Evolutionary conservation across 1,140 invertebrate genomes (phyloP), one percentile per base, ranked within the genome.

Genomic region (Drepana arcuata): DNA sequence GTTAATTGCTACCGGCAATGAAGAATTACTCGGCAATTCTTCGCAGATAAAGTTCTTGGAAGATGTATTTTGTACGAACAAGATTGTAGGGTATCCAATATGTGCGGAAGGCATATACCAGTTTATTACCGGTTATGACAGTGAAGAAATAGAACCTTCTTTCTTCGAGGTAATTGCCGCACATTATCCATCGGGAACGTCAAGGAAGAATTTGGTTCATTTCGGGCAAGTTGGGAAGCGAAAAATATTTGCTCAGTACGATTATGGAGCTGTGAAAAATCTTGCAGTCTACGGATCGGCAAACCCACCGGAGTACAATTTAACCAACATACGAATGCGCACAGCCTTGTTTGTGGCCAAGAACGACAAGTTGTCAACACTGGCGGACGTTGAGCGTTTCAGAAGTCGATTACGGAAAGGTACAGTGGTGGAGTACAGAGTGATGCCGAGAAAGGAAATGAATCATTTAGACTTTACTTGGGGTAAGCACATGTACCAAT

Each of bases 131-230:
- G 63, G 55, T 1, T 34, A 13, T 4, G 60, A 66, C 15, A 14
- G 11, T 1, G 24, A 30, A 4, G 52, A 61, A 24, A 31, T 66
- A 0, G 49, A 49, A 11, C 32, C 31, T 1, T 33, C 18, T 7
- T 61, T 55, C 10, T 21, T 45, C 0, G 25, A 15, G 1, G 23
- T 38, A 2, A 10, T 35, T 1, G 5, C 36, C 1, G 28, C 27
- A 5, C 46, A 67, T 16, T 54, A 37, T 14, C 57, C 54, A 1
- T 28, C 28, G 1, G 34, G 48, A 2, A 45, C 43, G 2, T 92
- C 92, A 2, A 86, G 86, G 2, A 87, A 88, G 62, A 90, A 90
- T 39, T 41, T 93, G 0, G 34, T 88, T 5, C 89, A 90, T 62
- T 89, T 78, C 31, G 67, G 69, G 0, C 88, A 87, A 78, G 78